Evolutionary conservation across 2,113 vertebrate species (phyloP).

Genomic region (Perognathus longimembris): DNA sequence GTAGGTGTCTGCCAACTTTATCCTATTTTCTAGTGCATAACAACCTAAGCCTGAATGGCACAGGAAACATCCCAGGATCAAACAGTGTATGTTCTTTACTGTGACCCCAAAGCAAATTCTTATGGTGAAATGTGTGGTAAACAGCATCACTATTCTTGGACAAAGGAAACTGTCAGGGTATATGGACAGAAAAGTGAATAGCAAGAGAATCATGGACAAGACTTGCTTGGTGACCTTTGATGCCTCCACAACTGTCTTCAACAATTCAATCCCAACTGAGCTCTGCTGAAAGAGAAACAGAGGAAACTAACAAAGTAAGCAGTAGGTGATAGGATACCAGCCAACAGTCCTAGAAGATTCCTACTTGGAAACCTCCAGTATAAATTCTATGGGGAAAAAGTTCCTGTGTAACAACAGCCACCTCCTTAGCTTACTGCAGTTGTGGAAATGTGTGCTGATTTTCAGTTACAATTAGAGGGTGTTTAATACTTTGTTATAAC

Average conservation of each 20-base stretch:
- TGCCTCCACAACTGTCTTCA: neutral
- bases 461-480: neutral
- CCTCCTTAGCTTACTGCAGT: neutral
- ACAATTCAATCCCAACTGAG: neutral
- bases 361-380: neutral
- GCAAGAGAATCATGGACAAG: neutral
- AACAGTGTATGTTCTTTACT: neutral
- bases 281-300: neutral
- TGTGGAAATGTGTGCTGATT: neutral
- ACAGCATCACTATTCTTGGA: neutral
- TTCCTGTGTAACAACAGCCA: neutral
- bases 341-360: neutral
- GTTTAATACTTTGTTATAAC: neutral
- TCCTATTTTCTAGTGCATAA: neutral
- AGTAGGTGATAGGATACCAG: neutral
- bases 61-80: neutral
- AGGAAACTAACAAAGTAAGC: neutral
- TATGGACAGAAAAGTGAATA: neutral
- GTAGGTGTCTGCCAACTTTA: neutral
- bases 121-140: neutral
- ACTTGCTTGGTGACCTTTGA: neutral
- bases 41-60: neutral
- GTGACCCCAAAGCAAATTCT: constrained; percentile 2
- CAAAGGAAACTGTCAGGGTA: neutral
- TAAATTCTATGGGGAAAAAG: neutral